These are phyloP conservation scores for Montipora foliosa DNA, from an alignment of 64 coral and sea anemone genomes.

Conservation along the genomic window DNA sequence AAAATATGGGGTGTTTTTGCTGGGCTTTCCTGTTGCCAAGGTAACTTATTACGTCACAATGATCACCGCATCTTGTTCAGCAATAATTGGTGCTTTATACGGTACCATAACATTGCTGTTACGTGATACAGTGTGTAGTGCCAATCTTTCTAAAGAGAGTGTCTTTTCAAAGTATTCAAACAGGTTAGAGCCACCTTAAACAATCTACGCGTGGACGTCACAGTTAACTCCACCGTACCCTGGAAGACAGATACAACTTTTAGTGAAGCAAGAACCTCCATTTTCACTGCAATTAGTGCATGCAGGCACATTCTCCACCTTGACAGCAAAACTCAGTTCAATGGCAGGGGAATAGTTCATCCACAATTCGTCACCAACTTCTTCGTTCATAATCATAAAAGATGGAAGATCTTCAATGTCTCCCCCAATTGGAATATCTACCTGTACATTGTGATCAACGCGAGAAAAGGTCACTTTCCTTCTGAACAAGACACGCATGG, in stretches of 20 bases:
- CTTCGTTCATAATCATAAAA: constrained; percentile 83
- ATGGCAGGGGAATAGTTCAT: constrained; percentile 92
- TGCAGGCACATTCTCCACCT: constrained; percentile 70
- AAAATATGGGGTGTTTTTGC: too few relatives aligned
- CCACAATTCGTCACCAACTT: constrained; percentile 83
- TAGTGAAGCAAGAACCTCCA: constrained; percentile 90
- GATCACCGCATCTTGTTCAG: too few relatives aligned
- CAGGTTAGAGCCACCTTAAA: too few relatives aligned
- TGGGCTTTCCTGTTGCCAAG: too few relatives aligned
- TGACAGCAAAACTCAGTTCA: constrained; percentile 85
- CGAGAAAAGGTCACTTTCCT: constrained; percentile 87
- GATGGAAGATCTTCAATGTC: constrained; percentile 85
- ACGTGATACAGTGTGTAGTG: too few relatives aligned
- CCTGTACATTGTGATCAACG: constrained; percentile 70
- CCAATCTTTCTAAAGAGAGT: too few relatives aligned
- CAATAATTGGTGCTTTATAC: too few relatives aligned
- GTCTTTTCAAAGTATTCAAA: too few relatives aligned
- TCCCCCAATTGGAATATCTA: constrained; percentile 69
- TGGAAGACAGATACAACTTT: constrained; percentile 79
- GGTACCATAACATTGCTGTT: too few relatives aligned
- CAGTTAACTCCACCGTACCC: constrained; percentile 74
- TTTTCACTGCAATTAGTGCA: constrained; percentile 87
- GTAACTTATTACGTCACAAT: too few relatives aligned
- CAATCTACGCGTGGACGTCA: not conserved
- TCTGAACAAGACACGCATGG: constrained; percentile 80